Percentiles rank a stretch among this genome's conserved stretches.
phyloP scores from a whole-genome alignment of 2,797 vertebrate genomes.

The Danio choprae region DNA sequence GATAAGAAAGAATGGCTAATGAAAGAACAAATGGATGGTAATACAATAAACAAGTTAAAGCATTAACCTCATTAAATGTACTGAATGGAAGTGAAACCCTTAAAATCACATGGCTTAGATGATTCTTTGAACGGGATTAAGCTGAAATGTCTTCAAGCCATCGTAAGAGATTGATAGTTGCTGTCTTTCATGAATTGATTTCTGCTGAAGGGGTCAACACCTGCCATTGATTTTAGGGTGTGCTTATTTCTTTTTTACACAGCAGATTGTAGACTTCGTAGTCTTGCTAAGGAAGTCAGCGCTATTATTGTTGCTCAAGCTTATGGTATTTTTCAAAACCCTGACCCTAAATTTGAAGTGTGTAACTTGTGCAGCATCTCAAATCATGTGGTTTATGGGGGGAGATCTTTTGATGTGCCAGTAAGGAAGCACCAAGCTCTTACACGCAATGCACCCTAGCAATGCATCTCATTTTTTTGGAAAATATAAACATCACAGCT shows the following conservation, averaged over 20 bases:
- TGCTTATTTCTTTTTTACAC: not conserved
- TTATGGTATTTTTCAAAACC: not conserved
- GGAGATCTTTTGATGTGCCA: not conserved
- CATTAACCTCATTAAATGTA: constrained; percentile 1
- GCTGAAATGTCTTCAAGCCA: constrained; percentile 9
- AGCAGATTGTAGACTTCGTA: not conserved
- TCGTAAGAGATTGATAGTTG: constrained; percentile 13
- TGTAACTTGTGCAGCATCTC: not conserved
- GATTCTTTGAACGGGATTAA: not conserved
- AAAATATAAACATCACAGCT: no score
- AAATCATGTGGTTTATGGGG: not conserved
- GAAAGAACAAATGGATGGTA: not conserved
- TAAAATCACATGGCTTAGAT: constrained; percentile 6
- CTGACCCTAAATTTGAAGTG: not conserved
- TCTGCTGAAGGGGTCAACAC: constrained; percentile 29
- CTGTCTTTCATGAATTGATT: constrained; percentile 30
- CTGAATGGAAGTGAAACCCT: not conserved
- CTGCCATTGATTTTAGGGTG: constrained; percentile 10
- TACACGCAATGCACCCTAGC: no score
- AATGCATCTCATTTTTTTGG: no score
- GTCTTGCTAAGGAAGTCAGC: not conserved
- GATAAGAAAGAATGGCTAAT: constrained; percentile 4
- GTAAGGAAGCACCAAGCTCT: no score
- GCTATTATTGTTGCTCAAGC: not conserved
- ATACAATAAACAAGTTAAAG: constrained; percentile 5